phyloP scores from a whole-genome alignment of 2,888 invertebrate genomes.

The Acleris holmiana region DNA sequence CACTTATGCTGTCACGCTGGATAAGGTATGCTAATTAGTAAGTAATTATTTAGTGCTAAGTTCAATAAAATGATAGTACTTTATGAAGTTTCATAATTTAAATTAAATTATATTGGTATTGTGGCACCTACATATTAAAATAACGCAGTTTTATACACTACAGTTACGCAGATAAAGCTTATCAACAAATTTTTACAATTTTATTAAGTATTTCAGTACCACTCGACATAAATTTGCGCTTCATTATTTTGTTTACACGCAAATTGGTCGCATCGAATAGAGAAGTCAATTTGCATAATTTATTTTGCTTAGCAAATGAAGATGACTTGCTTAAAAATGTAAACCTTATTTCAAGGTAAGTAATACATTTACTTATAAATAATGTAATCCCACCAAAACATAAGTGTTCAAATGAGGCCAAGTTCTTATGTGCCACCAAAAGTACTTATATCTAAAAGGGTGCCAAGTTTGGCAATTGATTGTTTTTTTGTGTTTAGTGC shows the following conservation, averaged over 20 bases:
- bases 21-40: constrained; percentile 6
- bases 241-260: constrained; percentile 19
- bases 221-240: constrained; percentile 17
- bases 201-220: constrained; percentile 2
- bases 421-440: too few relatives aligned
- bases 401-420: too few relatives aligned
- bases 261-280: constrained; percentile 8
- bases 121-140: constrained; percentile 5
- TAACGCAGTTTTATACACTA: constrained; percentile 19
- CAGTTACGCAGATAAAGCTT: constrained; percentile 18
- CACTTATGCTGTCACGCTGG: constrained; percentile 12
- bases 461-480: too few relatives aligned
- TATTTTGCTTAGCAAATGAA: constrained; percentile 4
- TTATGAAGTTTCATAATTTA: too few relatives aligned
- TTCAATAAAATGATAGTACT: too few relatives aligned
- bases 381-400: too few relatives aligned
- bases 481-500: too few relatives aligned
- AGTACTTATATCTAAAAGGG: too few relatives aligned
- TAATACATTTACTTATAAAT: too few relatives aligned
- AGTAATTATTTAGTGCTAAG: too few relatives aligned
- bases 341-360: too few relatives aligned
- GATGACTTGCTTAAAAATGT: constrained; percentile 1
- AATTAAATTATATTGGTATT: too few relatives aligned
- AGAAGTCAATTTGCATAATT: constrained; percentile 12
- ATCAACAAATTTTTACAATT: background rate